Base-by-base conservation (phyloP, 2,113 vertebrate species). In the Redunca redunca region DNA sequence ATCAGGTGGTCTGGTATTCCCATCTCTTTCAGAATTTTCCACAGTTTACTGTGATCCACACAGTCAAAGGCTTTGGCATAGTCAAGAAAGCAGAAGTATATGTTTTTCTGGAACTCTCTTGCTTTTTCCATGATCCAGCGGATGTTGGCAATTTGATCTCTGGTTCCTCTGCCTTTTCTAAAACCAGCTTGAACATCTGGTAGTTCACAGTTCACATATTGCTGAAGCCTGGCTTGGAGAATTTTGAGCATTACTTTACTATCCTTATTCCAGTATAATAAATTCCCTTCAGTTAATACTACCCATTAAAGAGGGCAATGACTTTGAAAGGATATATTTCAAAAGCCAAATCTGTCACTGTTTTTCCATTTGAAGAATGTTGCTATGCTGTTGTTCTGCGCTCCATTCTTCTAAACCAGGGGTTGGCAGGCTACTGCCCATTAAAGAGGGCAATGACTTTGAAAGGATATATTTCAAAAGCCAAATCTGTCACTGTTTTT, bases 81-180 rank as follows among this genome's bases (percentile, higher is more conserved):
- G 55, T 57, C 55, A 57, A 57, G 4, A 25, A 57, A 25, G 25
- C 23, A 58, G 57, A 58, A 58, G 26, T 25, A 58, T 23, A 26
- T 58, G 57, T 11, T 26, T 58, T 26, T 26, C 57, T 11, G 57
- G 23, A 58, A 26, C 57, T 58, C 23, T 58, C 57, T 58, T 58
- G 9, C 57, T 58, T 58, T 58, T 58, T 28, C 2, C 0, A 28
- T 58, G 57, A 58, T 58, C 26, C 26, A 60, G 58, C 0, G 0
- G 58, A 60, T 60, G 11, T 6, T 60, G 58, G 58, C 58, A 13
- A 60, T 60, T 60, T 60, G 25, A 60, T 28, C 58, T 60, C 58
- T 60, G 58, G 26, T 30, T 60, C 58, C 26, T 60, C 58, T 60
- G 58, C 26, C 58, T 60, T 60, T 60, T 30, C 26, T 60, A 60